Base-by-base conservation (phyloP, 30 jellyfish, hydroid and myxozoan species). In the Phacellophora camtschatica region DNA sequence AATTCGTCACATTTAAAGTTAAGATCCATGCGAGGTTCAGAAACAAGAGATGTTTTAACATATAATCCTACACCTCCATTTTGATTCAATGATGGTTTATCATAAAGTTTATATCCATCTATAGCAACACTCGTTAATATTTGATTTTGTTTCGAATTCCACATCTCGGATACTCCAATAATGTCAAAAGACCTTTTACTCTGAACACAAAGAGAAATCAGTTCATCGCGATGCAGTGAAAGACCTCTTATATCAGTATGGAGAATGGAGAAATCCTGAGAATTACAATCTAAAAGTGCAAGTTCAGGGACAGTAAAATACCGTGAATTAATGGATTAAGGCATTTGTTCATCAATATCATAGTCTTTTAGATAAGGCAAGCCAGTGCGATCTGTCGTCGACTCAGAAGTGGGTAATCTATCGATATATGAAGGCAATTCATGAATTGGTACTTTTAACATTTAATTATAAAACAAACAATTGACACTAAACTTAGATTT, bases 91-190 rank as follows among this genome's bases (percentile, higher is more conserved):
- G 54, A 62, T 62, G 24, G 55, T 62, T 53, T 62, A 62, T 62
- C 76, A 30, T 62, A 62, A 62, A n/a, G n/a, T n/a, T n/a, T n/a
- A n/a, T n/a, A n/a, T n/a, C n/a, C n/a, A n/a, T n/a, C n/a, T n/a
- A n/a, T 57, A 57, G n/a, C 64, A 49, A 49, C 64, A 62, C 34
- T 30, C 30, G 42, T 30, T 28, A 30, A 16, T 2, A 62, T 62
- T 30, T 28, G 25, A 35, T 35, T 62, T 30, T 15, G 76, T 2
- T 13, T 15, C 30, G 54, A 62, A 35, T 29, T 62, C 54, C 76
- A 62, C 8, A 55, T 62, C 42, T 62, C 76, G 25, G 76, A 62
- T 22, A 62, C 53, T 62, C 76, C 76, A 30, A 62, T 62, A 55
- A 62, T 35, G 34, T 62, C 76, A 62, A 62, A 62, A 62, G 76